A percentile compares a stretch with the other conserved stretches of the same genome.
phyloP scores from a whole-genome alignment of 1,140 invertebrate genomes.

The Bombus huntii region DNA sequence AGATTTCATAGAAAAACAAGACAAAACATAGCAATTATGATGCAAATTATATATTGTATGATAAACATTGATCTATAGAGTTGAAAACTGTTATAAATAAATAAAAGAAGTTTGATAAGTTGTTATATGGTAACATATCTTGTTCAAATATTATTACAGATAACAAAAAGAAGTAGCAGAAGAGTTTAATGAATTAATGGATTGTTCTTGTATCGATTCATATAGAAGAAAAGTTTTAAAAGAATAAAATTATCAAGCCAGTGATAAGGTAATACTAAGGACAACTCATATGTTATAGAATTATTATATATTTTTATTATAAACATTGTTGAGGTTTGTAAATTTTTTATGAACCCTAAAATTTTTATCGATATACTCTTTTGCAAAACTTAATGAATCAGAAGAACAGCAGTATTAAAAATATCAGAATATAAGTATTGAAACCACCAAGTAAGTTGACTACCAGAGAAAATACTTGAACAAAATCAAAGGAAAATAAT shows the following conservation, averaged over 20 bases:
- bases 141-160: background rate
- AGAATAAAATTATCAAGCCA: background rate
- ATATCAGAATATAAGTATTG: background rate
- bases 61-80: background rate
- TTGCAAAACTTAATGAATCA: too few relatives aligned
- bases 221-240: background rate
- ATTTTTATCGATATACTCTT: too few relatives aligned
- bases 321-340: background rate
- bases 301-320: background rate
- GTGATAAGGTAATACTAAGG: background rate
- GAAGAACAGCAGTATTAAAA: too few relatives aligned
- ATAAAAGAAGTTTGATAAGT: background rate
- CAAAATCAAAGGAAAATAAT: background rate
- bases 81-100: background rate
- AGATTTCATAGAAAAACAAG: background rate
- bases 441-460: background rate
- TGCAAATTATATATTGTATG: background rate
- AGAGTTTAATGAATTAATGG: background rate
- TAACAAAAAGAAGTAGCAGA: too few relatives aligned
- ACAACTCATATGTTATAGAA: background rate
- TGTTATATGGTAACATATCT: background rate
- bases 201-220: background rate
- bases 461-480: background rate
- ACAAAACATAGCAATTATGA: background rate
- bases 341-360: background rate